A percentile compares a stretch with the other conserved stretches of the same genome.
Evolutionary conservation across 2,113 vertebrate species (phyloP).

Genomic region (Lynx canadensis): DNA sequence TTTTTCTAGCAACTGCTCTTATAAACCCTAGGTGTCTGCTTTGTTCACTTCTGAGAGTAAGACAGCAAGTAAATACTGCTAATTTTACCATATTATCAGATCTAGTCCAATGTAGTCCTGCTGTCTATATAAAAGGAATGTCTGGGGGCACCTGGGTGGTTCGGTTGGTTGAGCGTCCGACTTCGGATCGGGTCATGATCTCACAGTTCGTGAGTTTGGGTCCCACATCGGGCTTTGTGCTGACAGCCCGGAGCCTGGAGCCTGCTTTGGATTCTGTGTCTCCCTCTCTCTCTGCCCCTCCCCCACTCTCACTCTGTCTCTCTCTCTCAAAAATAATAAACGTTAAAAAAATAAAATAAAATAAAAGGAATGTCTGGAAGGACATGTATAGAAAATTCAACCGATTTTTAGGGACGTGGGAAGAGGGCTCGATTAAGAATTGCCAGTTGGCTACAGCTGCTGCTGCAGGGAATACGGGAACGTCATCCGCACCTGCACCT

Average conservation of each 20-base stretch:
- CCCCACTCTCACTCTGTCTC: too few species aligned
- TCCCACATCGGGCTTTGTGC: too few species aligned
- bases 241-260: too few species aligned
- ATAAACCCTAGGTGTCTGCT: background rate
- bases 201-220: too few species aligned
- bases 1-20: background rate
- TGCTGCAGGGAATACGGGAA: background rate
- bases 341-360: background rate
- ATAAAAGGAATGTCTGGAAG: background rate
- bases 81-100: background rate
- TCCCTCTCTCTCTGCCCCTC: too few species aligned
- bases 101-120: background rate
- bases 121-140: background rate
- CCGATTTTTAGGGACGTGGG: background rate
- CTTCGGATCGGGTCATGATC: too few species aligned
- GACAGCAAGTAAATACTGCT: background rate
- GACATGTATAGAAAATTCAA: background rate
- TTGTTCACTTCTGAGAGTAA: background rate
- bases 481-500: rapidly evolving
- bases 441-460: too few species aligned
- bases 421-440: background rate
- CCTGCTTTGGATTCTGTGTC: too few species aligned
- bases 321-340: too few species aligned
- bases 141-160: too few species aligned
- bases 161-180: too few species aligned